Conservation (phyloP, 2,888 invertebrate genomes). For the Creontiades dilutus region DNA sequence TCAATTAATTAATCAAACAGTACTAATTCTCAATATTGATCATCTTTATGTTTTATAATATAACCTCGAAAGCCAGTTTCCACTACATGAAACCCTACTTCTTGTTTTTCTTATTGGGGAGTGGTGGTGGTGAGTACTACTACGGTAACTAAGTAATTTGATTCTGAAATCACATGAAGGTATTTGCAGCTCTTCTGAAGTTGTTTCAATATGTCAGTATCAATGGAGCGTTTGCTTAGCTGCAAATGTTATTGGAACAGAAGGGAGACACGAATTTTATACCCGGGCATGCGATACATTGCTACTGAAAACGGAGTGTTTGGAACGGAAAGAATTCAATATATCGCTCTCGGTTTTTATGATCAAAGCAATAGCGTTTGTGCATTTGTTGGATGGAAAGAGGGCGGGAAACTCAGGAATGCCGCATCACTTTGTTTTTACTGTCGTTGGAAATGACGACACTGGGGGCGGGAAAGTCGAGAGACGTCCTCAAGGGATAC, state of each 20-base stretch:
- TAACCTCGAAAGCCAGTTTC: no score
- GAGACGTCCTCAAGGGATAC: constrained; percentile 45
- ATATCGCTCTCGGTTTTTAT: constrained; percentile 56
- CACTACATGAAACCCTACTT: no score
- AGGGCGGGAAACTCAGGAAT: not conserved
- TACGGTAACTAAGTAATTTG: not conserved
- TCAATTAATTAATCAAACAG: no score
- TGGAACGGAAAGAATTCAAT: constrained; percentile 64
- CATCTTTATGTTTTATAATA: no score
- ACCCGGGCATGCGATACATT: constrained; percentile 40
- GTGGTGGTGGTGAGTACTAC: not conserved
- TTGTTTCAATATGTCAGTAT: not conserved
- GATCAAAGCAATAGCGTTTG: constrained; percentile 57
- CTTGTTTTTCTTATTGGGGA: not conserved
- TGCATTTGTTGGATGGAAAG: not conserved
- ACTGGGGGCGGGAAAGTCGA: constrained; percentile 12
- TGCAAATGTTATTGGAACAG: constrained; percentile 27
- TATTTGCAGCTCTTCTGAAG: not conserved
- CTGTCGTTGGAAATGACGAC: constrained; percentile 39
- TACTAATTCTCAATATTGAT: no score
- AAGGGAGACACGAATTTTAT: not conserved
- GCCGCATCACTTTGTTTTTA: constrained; percentile 52
- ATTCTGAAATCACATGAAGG: not conserved
- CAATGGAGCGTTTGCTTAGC: not conserved
- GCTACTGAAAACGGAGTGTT: constrained; percentile 24